Conservation (phyloP, 2,113 vertebrate species). For the Neofelis nebulosa region DNA sequence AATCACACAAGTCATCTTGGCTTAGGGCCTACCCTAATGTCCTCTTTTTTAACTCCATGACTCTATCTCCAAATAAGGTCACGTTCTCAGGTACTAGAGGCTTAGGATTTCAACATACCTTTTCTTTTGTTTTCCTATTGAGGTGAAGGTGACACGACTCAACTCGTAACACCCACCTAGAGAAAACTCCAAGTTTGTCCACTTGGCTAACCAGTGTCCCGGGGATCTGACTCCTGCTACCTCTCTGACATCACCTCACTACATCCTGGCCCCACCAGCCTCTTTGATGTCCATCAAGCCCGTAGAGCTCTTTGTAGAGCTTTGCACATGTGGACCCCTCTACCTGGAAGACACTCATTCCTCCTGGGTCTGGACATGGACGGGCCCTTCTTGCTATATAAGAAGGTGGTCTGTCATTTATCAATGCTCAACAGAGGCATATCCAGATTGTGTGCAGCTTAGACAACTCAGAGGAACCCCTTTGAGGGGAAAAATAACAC, state of each 20-base stretch:
- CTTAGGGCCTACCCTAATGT: background rate
- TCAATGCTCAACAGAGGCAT: background rate
- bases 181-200: background rate
- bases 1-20: background rate
- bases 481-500: background rate
- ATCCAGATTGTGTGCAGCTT: background rate
- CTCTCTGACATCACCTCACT: background rate
- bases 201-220: accelerated
- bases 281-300: background rate
- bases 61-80: background rate
- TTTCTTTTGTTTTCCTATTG: background rate
- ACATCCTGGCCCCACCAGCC: accelerated
- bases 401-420: background rate
- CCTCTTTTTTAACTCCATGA: background rate
- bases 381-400: background rate
- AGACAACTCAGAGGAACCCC: background rate
- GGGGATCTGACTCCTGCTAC: accelerated
- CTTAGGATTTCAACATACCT: background rate
- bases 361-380: background rate
- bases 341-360: background rate
- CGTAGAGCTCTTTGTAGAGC: too few species aligned
- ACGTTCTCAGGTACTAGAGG: background rate
- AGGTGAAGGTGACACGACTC: accelerated
- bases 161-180: background rate
- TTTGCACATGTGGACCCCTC: accelerated